Base-by-base conservation (phyloP, 2,888 invertebrate genomes). In the Mesorhabditis sp. region DNA sequence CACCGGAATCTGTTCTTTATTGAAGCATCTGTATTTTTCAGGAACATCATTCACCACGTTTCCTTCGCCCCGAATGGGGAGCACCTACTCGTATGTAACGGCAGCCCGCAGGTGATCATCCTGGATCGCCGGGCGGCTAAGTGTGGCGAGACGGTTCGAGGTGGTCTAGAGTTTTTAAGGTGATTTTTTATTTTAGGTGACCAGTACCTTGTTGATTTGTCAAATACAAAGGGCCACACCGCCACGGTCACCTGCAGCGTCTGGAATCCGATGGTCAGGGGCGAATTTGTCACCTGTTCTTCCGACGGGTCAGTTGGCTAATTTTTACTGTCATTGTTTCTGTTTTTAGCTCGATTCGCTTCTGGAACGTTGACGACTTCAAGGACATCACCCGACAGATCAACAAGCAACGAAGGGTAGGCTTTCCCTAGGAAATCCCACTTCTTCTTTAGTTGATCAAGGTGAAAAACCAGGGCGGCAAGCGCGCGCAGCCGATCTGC, bases 61-160 rank as follows among this genome's bases (percentile, higher is more conserved):
- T 92, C 95, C 81, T 98, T 95, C 87, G 95, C 95, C 0, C 91
- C 91, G 0, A 96, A 95, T 0, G 97, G 97, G 0, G 98, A 98
- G 87, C 90, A 92, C 64, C 91, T 98, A 69, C 88, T 98, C 10
- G 93, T 98, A 0, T 90, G 95, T 66, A 92, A 95, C 4, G 97
- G 96, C 0, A 91, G 93, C 62, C 92, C 87, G 4, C 87, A 87
- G 74, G 87, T 86, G 41, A 72, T 77, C 87, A 41, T 74, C 7
- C 87, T 97, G 13, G 95, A 85, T 67, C 70, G 85, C n/a, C 78
- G 78, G 42, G 85, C 83, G 5, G 78, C 78, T 42, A 83, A 85
- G 67, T 84, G 81, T 82, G 77, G 79, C 5, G 85, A 85, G 69
- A 84, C 84, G 6, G 79, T 82, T 28, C 72, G 81, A 62, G 83